A percentile compares a stretch with the other conserved stretches of the same genome.
These are phyloP conservation scores for Carcharodon carcharias DNA, from an alignment of 2,797 vertebrate genomes.

Conservation along the genomic window DNA sequence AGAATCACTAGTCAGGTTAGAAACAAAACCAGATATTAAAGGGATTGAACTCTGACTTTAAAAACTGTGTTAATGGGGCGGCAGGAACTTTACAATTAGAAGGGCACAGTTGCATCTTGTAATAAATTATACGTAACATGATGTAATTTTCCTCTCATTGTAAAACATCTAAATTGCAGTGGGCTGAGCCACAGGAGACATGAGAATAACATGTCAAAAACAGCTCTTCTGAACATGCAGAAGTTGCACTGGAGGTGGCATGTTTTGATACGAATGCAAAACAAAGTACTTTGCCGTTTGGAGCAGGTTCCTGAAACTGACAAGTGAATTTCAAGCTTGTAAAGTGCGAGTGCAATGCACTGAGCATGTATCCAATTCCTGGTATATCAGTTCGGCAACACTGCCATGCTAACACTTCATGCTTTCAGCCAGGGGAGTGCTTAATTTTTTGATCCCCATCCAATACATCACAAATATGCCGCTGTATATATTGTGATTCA, in stretches of 20 bases:
- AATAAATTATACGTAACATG: neutral
- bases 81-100: neutral
- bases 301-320: neutral
- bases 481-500: neutral
- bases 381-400: neutral
- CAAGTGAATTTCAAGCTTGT: neutral
- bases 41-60: neutral
- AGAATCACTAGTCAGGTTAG: neutral
- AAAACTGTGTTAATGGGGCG: neutral
- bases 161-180: neutral
- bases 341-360: neutral
- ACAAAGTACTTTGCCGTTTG: neutral
- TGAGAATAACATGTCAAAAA: neutral
- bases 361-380: neutral
- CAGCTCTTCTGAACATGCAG: neutral
- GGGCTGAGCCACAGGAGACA: neutral
- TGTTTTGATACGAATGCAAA: neutral
- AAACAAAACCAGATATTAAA: neutral
- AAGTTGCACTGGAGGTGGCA: neutral
- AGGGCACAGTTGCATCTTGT: neutral
- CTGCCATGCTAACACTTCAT: neutral
- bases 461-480: neutral
- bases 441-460: neutral
- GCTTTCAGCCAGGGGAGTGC: neutral
- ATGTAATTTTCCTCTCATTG: neutral